phyloP scores from a whole-genome alignment of 2,888 invertebrate species.

The Hedya salicella region DNA sequence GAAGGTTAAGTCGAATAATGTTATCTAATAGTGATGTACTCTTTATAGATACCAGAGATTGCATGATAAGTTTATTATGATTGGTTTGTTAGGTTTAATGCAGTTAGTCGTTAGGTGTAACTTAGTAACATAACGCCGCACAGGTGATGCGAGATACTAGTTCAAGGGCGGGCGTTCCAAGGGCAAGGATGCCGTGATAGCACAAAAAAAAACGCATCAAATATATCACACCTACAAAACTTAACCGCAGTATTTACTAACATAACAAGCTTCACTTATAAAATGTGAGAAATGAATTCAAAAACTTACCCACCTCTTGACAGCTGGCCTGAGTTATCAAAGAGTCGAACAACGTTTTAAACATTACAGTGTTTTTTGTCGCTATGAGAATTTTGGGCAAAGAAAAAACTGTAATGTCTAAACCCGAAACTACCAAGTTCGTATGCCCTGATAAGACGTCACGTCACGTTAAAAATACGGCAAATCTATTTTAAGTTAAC shows the following conservation, averaged over 20 bases:
- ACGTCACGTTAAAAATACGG: constrained; percentile 75
- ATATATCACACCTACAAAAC: constrained; percentile 13
- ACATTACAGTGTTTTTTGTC: constrained; percentile 85
- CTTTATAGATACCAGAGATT: constrained; percentile 8
- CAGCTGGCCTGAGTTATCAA: constrained; percentile 87
- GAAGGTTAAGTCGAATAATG: constrained; percentile 65
- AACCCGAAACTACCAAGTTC: constrained; percentile 64
- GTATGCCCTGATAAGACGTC: constrained; percentile 76
- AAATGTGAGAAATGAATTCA: constrained; percentile 48
- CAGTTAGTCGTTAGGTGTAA: constrained; percentile 44
- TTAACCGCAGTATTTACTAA: constrained; percentile 45
- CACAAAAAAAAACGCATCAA: constrained; percentile 47
- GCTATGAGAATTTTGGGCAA: constrained; percentile 63
- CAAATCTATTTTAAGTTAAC: constrained; percentile 79
- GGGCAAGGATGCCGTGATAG: constrained; percentile 58
- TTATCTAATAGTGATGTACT: constrained; percentile 64
- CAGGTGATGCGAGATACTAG: constrained; percentile 60
- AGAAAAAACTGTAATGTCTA: constrained; percentile 63
- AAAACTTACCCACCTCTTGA: constrained; percentile 92
- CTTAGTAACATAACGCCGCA: constrained; percentile 51
- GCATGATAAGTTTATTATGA: constrained; percentile 23
- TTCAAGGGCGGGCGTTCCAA: constrained; percentile 79
- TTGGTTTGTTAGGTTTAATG: constrained; percentile 40
- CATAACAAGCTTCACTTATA: constrained; percentile 19
- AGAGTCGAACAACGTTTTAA: constrained; percentile 86